Evolutionary conservation across 2,113 vertebrate genomes (phyloP).

Genomic region (Saccopteryx bilineata): DNA sequence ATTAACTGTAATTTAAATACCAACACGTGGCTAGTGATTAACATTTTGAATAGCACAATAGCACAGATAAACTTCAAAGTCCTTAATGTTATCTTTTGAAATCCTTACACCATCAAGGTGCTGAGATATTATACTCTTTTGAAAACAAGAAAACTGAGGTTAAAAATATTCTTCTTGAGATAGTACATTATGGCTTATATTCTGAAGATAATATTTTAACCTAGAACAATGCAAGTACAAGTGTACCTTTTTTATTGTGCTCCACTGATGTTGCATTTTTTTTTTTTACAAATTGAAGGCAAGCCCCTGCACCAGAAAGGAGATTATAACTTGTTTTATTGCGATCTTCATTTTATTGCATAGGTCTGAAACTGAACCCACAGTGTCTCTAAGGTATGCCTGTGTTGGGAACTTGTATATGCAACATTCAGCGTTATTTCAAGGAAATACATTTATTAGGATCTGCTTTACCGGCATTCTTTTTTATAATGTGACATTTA

Average conservation of each 20-base stretch:
- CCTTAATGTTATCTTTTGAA: not conserved
- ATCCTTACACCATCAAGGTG: not conserved
- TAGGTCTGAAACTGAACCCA: not conserved
- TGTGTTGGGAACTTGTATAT: not conserved
- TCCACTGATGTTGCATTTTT: not conserved
- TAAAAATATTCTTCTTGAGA: not conserved
- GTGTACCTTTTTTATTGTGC: not conserved
- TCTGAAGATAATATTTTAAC: conserved; percentile 19
- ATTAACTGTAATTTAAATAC: not conserved
- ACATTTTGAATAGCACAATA: not conserved
- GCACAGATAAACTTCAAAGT: not conserved
- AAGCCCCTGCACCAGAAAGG: not conserved
- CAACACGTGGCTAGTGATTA: not conserved
- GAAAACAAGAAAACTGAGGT: not conserved
- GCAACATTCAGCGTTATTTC: not conserved
- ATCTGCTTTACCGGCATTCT: not conserved
- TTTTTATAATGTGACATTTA: conserved; percentile 5
- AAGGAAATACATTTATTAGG: not conserved
- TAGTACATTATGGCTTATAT: not conserved
- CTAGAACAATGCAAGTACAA: not conserved
- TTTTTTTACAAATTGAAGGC: not conserved
- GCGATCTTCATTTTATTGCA: too few species aligned
- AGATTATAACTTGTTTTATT: not conserved
- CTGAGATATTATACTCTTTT: not conserved
- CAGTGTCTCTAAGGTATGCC: not conserved